Percentiles rank a stretch among this genome's conserved stretches.
Evolutionary conservation across 2,797 vertebrate genomes (phyloP).

Genomic region (Gymnopithys bicolor): DNA sequence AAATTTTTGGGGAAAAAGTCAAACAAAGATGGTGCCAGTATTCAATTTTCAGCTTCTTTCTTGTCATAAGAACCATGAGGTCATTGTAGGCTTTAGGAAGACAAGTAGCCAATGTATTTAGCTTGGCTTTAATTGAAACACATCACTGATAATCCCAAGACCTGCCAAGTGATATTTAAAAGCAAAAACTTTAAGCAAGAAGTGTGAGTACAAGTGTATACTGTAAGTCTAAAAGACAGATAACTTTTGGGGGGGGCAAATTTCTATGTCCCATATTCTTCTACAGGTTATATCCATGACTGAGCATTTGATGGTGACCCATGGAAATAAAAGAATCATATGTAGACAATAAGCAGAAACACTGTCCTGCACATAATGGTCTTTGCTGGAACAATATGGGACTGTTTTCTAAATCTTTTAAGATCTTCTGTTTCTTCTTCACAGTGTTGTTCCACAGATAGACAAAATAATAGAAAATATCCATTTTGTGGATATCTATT

Average conservation of each 20-base stretch:
- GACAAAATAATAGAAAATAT: neutral
- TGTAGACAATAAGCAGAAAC: neutral
- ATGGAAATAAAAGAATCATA: neutral
- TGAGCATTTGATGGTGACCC: neutral
- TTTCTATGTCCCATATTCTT: neutral
- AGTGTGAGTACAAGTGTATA: neutral
- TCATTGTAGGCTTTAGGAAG: neutral
- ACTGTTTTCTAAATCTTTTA: neutral
- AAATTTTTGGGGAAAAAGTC: neutral
- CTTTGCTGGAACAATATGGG: neutral
- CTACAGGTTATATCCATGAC: neutral
- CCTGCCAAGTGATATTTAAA: neutral
- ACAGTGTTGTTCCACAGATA: neutral
- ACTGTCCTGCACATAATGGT: neutral
- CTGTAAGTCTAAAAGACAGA: neutral
- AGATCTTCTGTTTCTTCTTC: neutral
- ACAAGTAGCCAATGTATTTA: neutral
- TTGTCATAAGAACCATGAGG: neutral
- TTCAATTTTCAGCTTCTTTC: neutral
- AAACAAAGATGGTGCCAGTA: neutral
- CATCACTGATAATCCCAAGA: neutral
- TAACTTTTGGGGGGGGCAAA: rapidly evolving
- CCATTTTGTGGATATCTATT: neutral
- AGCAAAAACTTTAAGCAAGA: neutral
- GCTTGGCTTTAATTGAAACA: neutral